Base-by-base conservation (phyloP, 30 jellyfish, hydroid and myxozoan species). In the Catostylus mosaicus region DNA sequence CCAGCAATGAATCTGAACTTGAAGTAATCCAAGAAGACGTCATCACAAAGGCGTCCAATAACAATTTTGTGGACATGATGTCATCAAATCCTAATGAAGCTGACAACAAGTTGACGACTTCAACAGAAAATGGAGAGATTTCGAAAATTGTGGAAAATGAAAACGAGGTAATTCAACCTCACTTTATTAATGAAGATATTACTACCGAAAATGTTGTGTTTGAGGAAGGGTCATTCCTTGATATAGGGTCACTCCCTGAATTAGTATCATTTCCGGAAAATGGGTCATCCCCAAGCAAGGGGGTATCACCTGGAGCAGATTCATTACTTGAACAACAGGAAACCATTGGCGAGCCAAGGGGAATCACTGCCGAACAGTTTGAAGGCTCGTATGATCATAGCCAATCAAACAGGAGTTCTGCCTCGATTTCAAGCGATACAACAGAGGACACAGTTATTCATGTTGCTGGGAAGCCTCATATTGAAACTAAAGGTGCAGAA, bases 371-470 rank as follows among this genome's bases (percentile, higher is more conserved):
- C 24, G 71, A 26, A 18, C 71, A 59, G 36, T 59, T 24, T 27
- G 38, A 59, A 27, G 40, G 11, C 36, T 59, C 71, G n/a, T 1
- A 16, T 59, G 3, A 59, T 5, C 2, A 2, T 20, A 34, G 20
- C 36, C 64, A 33, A 7, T 62, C 72, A 35, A 79, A 45, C 30
- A 59, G 89, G 47, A 26, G 37, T 11, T 81, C 91, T 20, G 78
- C 51, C 59, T 81, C 91, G 20, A 67, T 81, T 29, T 82, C 92
- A 31, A 70, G 86, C 38, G 78, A 27, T 2, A 50, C 92, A 9
- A 70, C 86, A 0, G 86, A 70, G 70, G 85, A 69, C 57, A 70
- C 85, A 2, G 86, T 82, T 38, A 70, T 82, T 16, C 80, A 68
- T 40, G 63, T 68, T 23, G 30, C 19, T 19, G 64, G 61, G 1